A percentile compares a stretch with the other conserved stretches of the same genome.
Conservation (phyloP, 2,888 invertebrate species). For the Catocala nupta region DNA sequence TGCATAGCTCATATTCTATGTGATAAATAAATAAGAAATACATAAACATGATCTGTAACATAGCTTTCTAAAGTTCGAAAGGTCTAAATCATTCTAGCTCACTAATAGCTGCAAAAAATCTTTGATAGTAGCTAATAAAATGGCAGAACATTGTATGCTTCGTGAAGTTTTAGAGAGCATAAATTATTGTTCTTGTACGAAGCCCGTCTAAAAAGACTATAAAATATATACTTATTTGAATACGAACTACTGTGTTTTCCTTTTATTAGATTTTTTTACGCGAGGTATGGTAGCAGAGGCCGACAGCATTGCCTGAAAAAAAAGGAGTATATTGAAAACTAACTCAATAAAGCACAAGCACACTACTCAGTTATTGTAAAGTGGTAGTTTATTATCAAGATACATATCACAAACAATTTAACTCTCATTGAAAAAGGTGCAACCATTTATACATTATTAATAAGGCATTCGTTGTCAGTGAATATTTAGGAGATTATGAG, state of each 20-base stretch:
- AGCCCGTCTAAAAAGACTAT: conserved; percentile 29
- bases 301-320: conserved; percentile 89
- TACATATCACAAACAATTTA: conserved; percentile 12
- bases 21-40: conserved; percentile 14
- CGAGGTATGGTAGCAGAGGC: conserved; percentile 91
- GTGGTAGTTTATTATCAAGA: conserved; percentile 23
- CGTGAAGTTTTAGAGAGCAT: conserved; percentile 42
- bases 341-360: conserved; percentile 74
- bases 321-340: conserved; percentile 76
- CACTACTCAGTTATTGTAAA: conserved; percentile 37
- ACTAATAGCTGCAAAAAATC: conserved; percentile 29
- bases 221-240: conserved; percentile 49
- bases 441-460: conserved; percentile 30
- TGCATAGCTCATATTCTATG: conserved; percentile 29
- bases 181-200: conserved; percentile 27
- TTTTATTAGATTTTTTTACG: conserved; percentile 91
- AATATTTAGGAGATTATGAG: conserved; percentile 16
- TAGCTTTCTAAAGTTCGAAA: conserved; percentile 26
- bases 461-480: conserved; percentile 26
- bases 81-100: conserved; percentile 32
- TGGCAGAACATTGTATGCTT: conserved; percentile 21
- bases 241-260: conserved; percentile 87
- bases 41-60: conserved; percentile 2
- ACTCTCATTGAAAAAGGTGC: conserved; percentile 26
- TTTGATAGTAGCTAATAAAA: conserved; percentile 20